Base-by-base conservation (phyloP, 2,797 vertebrate species). In the Acrocephalus scirpaceus region DNA sequence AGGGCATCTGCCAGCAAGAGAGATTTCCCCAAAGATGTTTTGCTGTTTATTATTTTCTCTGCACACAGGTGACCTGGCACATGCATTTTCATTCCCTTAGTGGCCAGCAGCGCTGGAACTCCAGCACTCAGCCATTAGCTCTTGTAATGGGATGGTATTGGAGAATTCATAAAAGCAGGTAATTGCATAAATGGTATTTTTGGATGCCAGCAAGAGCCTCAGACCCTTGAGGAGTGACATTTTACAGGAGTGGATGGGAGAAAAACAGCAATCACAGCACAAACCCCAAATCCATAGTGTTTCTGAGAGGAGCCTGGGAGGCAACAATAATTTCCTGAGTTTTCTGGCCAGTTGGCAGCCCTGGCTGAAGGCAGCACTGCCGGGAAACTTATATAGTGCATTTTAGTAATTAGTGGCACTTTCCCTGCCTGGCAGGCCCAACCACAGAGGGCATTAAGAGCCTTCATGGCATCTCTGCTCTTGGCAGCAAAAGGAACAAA, bases 161-260 rank as follows among this genome's bases (percentile, higher is more conserved):
- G 62, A 84, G 71, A 85, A 32, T 5, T 53, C 0, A 3, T 54
- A 69, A 88, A 86, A 45, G 3, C 23, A 66, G 40, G 40, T 62
- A 53, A 84, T 75, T 50, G 79, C 89, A 61, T 57, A 90, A 92
- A 90, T 92, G 74, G 80, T 60, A 20, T 71, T 73, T 92, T 82
- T 85, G 65, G 84, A 76, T 91, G 80, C 48, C 9, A 9, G 67
- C 2, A 9, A 69, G 36, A 48, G 29, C 86, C 77, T 93, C 48
- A 29, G 77, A 61, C 26, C 42, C 70, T 72, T 26, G 29, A 92
- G 74, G 51, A 85, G 54, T 29, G 69, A 92, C 11, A 8, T 79
- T 92, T 93, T 85, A 42, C 70, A 54, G 53, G 25, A 32, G 12
- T 13, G 18, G 42, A 54, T 29, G 42, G 27, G 57, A 16, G 32